Percentiles rank a stretch among this genome's conserved stretches.
Evolutionary conservation across 2,113 vertebrate species (phyloP).

Genomic region (Sterrhoptilus dennistouni): DNA sequence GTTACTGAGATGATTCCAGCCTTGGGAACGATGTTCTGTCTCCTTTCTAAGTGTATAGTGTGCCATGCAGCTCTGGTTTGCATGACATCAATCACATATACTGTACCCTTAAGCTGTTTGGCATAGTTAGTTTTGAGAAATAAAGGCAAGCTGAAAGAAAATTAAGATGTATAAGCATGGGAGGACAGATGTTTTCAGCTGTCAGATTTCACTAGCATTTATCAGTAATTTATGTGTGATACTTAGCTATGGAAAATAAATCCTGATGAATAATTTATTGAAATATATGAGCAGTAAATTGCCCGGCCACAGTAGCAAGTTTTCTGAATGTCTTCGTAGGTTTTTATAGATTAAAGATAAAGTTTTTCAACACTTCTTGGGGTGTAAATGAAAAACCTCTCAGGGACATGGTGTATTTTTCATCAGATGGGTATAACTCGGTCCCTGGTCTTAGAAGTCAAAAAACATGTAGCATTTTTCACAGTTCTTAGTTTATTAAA

Average conservation of each 20-base stretch:
- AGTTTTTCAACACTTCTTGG: background rate
- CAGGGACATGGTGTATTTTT: background rate
- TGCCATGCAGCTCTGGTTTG: background rate
- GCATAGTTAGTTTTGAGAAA: constrained; percentile 49
- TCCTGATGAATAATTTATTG: constrained; percentile 47
- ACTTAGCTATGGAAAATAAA: constrained; percentile 56
- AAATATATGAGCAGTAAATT: constrained; percentile 14
- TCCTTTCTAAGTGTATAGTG: background rate
- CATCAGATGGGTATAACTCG: background rate
- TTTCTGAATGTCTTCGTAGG: background rate
- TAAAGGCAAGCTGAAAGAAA: constrained; percentile 29
- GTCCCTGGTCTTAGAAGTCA: background rate
- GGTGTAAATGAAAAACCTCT: background rate
- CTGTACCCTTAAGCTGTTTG: background rate
- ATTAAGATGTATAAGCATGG: constrained; percentile 28
- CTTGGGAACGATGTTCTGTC: background rate
- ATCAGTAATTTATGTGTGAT: constrained; percentile 35
- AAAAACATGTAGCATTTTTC: background rate
- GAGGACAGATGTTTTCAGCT: constrained; percentile 54
- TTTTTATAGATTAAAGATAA: background rate
- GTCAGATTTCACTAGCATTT: constrained; percentile 40
- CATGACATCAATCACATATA: background rate
- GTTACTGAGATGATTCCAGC: background rate
- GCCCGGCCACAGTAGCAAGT: background rate
- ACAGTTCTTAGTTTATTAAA: background rate